phyloP scores from a whole-genome alignment of 1,140 invertebrate species.

The Meloidogyne chitwoodi region DNA sequence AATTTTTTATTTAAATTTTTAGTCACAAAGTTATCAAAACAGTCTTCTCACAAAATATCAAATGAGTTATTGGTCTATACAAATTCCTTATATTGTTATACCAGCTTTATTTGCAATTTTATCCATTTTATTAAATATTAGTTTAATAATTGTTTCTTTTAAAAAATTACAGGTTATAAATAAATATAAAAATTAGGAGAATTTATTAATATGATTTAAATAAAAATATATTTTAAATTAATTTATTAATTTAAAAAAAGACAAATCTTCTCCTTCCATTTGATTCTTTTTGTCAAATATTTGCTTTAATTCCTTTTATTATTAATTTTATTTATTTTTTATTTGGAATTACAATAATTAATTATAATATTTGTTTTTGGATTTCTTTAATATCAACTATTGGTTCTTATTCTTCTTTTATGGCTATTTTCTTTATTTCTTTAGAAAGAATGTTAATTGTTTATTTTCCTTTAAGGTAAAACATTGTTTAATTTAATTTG shows the following conservation, averaged over 20 bases:
- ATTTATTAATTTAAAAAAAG: not conserved
- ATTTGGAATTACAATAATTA: not conserved
- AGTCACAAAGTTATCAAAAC: too few relatives aligned
- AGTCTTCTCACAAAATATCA: too few relatives aligned
- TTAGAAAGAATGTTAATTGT: conserved; percentile 11
- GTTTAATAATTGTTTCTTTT: not conserved
- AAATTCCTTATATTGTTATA: too few relatives aligned
- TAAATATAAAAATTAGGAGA: too few relatives aligned
- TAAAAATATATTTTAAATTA: not conserved
- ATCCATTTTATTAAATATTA: too few relatives aligned
- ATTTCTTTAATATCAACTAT: not conserved
- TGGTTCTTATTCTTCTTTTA: conserved; percentile 6
- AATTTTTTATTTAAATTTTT: too few relatives aligned
- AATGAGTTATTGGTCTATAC: too few relatives aligned
- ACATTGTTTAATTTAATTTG: too few relatives aligned
- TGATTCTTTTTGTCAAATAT: conserved; percentile 10
- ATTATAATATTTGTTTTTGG: conserved; percentile 1
- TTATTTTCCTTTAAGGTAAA: conserved; percentile 2
- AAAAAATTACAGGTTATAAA: not conserved
- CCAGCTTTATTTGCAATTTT: too few relatives aligned
- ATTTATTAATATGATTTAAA: too few relatives aligned
- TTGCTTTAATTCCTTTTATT: not conserved
- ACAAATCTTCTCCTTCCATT: not conserved
- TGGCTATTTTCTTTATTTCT: conserved; percentile 9
- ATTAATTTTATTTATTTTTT: not conserved